Conservation (phyloP, 2,113 vertebrate species). For the Lepus timidus region DNA sequence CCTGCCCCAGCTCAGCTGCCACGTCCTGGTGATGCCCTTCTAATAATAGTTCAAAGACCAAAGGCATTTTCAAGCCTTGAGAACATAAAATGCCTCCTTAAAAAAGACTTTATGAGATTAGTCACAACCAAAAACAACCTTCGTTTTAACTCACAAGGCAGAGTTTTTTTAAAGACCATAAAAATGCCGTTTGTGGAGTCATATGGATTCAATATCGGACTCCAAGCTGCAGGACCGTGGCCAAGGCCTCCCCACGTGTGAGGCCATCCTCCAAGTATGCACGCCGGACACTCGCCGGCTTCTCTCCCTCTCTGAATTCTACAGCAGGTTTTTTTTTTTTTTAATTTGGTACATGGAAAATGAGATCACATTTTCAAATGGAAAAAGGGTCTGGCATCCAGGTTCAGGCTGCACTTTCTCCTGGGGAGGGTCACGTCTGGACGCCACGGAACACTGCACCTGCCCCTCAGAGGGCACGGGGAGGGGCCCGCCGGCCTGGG, state of each 20-base stretch:
- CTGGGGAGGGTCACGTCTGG: conserved; percentile 69
- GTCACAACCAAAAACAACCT: conserved; percentile 79
- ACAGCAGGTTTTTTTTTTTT: conserved; percentile 71
- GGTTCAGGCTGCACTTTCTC: conserved; percentile 79
- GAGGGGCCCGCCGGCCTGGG: background rate
- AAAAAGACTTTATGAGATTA: conserved; percentile 82
- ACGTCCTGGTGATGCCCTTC: background rate
- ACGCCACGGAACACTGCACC: conserved; percentile 90
- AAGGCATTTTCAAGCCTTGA: conserved; percentile 77
- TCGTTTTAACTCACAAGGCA: conserved; percentile 80
- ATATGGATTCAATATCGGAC: conserved; percentile 89
- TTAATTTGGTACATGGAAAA: conserved; percentile 84
- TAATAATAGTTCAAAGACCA: conserved; percentile 75
- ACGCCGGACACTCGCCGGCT: conserved; percentile 84
- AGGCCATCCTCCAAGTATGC: conserved; percentile 82
- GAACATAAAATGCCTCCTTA: conserved; percentile 76
- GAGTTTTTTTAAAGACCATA: conserved; percentile 69
- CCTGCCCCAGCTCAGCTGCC: background rate
- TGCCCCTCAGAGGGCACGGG: conserved; percentile 80
- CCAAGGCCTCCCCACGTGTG: conserved; percentile 85
- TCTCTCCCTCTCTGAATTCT: conserved; percentile 75
- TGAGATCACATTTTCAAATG: conserved; percentile 83
- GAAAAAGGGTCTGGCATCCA: conserved; percentile 83
- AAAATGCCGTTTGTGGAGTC: conserved; percentile 80
- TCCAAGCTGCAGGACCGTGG: conserved; percentile 81